These are phyloP conservation scores for Setophaga kirtlandii DNA, from an alignment of 2,113 vertebrate species.

Conservation along the genomic window DNA sequence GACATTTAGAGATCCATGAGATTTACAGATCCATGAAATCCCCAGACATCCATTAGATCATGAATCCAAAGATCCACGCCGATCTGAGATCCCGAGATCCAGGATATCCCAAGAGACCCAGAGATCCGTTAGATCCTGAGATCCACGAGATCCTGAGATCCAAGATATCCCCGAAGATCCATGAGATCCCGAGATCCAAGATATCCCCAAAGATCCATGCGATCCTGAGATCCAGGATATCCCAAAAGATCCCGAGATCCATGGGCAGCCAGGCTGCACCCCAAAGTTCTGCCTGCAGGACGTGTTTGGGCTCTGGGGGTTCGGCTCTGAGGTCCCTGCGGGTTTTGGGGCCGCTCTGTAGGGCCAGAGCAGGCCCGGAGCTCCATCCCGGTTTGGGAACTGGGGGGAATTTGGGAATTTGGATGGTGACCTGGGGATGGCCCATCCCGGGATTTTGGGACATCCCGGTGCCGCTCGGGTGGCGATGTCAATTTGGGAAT, in stretches of 20 bases:
- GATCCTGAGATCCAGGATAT: too few species aligned
- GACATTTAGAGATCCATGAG: neutral
- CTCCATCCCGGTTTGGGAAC: neutral
- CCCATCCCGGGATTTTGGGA: neutral
- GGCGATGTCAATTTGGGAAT: too few species aligned
- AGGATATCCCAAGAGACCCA: too few species aligned
- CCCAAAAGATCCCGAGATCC: neutral
- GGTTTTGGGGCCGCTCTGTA: neutral
- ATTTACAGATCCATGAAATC: neutral
- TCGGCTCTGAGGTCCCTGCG: fast-evolving
- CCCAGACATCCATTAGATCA: too few species aligned
- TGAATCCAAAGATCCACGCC: neutral
- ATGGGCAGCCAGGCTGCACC: fast-evolving
- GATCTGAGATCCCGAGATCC: neutral
- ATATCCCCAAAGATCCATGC: too few species aligned
- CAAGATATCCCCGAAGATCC: too few species aligned
- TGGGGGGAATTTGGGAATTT: neutral
- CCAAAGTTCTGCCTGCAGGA: fast-evolving
- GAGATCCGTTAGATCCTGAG: too few species aligned
- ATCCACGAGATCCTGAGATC: too few species aligned
- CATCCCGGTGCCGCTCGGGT: fast-evolving
- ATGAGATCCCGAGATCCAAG: too few species aligned
- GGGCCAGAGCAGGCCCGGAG: neutral
- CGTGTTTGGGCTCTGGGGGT: neutral
- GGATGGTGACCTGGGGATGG: fast-evolving